Conservation (phyloP, 2,113 vertebrate species). For the Takifugu bimaculatus region DNA sequence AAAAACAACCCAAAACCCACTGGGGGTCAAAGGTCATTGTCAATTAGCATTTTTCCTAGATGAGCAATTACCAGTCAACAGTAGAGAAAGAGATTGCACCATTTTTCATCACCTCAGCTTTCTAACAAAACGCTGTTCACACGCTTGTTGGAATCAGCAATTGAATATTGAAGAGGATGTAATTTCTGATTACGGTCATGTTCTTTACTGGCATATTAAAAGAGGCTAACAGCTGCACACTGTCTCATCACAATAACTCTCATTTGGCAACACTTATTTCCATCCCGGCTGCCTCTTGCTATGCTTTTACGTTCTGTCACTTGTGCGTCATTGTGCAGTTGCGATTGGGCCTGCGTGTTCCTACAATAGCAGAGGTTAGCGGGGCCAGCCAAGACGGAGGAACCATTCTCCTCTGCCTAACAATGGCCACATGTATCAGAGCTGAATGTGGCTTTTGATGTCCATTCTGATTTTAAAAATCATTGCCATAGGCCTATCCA, state of each 20-base stretch:
- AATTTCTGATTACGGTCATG: conserved; percentile 56
- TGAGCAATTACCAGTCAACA: conserved; percentile 67
- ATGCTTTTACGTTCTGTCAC: conserved; percentile 46
- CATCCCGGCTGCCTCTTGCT: conserved; percentile 41
- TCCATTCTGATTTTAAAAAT: conserved; percentile 66
- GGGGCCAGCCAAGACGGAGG: conserved; percentile 58
- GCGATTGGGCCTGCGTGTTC: conserved; percentile 51
- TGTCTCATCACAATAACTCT: conserved; percentile 56
- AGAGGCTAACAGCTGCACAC: conserved; percentile 60
- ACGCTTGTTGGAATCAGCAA: conserved; percentile 59
- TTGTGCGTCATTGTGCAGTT: conserved; percentile 42
- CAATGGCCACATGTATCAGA: conserved; percentile 68
- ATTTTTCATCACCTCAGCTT: conserved; percentile 67
- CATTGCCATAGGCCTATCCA: conserved; percentile 62
- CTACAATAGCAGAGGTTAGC: conserved; percentile 67
- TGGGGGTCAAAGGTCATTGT: conserved; percentile 60
- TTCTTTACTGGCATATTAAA: conserved; percentile 66
- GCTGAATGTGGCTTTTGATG: conserved; percentile 67
- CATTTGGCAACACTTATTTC: conserved; percentile 64
- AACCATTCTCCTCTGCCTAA: conserved; percentile 68
- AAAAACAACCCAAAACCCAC: conserved; percentile 30
- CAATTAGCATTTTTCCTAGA: conserved; percentile 68
- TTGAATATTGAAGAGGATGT: conserved; percentile 58
- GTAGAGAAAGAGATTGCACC: conserved; percentile 62
- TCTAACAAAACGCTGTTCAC: conserved; percentile 49